These are phyloP conservation scores for Alcis repandata DNA, from an alignment of 2,888 invertebrate genomes.

Conservation along the genomic window DNA sequence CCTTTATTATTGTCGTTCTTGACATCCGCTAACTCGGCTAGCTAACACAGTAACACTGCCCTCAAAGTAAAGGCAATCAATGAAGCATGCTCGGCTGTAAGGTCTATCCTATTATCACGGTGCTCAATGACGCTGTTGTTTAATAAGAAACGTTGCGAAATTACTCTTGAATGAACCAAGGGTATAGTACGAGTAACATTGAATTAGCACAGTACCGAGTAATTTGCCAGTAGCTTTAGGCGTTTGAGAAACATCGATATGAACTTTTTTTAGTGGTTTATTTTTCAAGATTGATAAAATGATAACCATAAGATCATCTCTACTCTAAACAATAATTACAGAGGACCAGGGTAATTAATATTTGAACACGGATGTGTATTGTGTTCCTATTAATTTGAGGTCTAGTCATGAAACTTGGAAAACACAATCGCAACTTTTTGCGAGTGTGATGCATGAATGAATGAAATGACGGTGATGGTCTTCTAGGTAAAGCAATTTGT, in stretches of 20 bases:
- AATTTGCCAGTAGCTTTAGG: too few species aligned
- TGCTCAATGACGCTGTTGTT: conserved; percentile 41
- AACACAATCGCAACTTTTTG: conserved; percentile 16
- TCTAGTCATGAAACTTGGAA: conserved; percentile 39
- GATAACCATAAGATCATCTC: conserved; percentile 7
- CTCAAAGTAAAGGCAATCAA: conserved; percentile 51
- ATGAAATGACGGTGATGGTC: background rate
- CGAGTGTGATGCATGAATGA: conserved; percentile 5
- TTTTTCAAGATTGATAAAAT: conserved; percentile 5
- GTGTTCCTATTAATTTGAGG: conserved; percentile 14
- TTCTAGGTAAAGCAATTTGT: background rate
- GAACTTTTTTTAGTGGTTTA: background rate
- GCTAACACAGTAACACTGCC: conserved; percentile 61
- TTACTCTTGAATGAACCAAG: conserved; percentile 45
- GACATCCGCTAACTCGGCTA: conserved; percentile 60
- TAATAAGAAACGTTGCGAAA: conserved; percentile 52
- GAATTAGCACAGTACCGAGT: conserved; percentile 6
- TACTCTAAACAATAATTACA: conserved; percentile 19
- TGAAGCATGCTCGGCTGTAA: conserved; percentile 59
- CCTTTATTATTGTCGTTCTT: conserved; percentile 30
- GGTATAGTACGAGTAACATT: conserved; percentile 20
- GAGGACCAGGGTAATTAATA: conserved; percentile 35
- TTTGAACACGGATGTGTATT: conserved; percentile 43
- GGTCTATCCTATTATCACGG: conserved; percentile 71
- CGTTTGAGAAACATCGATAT: background rate